A percentile compares a stretch with the other conserved stretches of the same genome.
Conservation (phyloP, 2,888 invertebrate species). For the Thecophora atra region DNA sequence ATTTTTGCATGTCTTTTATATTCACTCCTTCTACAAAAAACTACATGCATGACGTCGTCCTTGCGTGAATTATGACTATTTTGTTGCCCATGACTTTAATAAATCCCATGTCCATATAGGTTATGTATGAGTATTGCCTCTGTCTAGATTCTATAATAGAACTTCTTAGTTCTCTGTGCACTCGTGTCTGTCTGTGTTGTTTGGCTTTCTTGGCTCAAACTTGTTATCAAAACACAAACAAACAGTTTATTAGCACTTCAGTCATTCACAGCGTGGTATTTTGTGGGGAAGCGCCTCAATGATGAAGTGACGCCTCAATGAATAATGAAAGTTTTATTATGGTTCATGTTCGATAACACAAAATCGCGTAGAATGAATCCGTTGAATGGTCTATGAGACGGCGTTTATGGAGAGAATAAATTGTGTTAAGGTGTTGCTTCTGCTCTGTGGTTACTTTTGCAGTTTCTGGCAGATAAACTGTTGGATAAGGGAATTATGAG, state of each 20-base stretch:
- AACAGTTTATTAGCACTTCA: slow-evolving; percentile 18
- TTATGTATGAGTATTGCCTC: neutral
- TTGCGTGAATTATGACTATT: neutral
- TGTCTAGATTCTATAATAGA: too few relatives aligned
- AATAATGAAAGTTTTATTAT: slow-evolving; percentile 5
- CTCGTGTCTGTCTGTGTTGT: neutral
- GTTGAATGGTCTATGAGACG: neutral
- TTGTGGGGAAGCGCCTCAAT: too few relatives aligned
- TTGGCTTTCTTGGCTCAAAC: neutral
- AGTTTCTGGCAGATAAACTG: too few relatives aligned
- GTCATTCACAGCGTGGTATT: neutral
- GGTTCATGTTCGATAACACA: neutral
- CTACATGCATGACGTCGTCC: too few relatives aligned
- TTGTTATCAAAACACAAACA: neutral
- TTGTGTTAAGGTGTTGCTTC: too few relatives aligned
- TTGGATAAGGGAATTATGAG: neutral
- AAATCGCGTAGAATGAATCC: neutral
- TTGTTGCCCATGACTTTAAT: neutral
- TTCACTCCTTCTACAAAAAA: too few relatives aligned
- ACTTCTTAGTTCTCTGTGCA: too few relatives aligned
- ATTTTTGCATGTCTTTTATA: neutral
- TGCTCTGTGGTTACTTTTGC: too few relatives aligned
- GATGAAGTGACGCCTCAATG: neutral
- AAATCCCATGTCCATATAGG: too few relatives aligned
- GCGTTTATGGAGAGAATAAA: neutral